phyloP scores from a whole-genome alignment of 92 coral and sea anemone species.

The Montipora capitata region DNA sequence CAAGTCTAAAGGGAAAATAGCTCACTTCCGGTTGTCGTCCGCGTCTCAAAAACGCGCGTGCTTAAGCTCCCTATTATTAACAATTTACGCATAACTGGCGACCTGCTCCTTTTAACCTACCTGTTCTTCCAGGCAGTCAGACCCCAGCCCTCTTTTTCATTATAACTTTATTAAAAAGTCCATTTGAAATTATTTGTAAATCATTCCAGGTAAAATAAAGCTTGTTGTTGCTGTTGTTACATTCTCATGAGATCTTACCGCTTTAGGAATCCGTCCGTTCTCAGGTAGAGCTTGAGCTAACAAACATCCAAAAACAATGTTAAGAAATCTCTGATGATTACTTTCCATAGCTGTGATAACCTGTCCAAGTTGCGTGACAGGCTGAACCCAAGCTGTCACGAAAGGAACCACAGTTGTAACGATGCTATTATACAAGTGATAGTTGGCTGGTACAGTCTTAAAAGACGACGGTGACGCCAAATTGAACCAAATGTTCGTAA shows the following conservation, averaged over 20 bases:
- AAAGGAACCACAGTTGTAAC: slow-evolving; percentile 96
- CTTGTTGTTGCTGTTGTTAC: not conserved
- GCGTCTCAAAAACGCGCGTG: too few relatives aligned
- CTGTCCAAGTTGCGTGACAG: slow-evolving; percentile 74
- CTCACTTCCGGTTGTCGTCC: too few relatives aligned
- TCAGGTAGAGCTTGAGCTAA: slow-evolving; percentile 98
- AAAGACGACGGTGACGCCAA: slow-evolving; percentile 95
- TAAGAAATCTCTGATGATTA: slow-evolving; percentile 76
- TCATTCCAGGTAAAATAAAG: too few relatives aligned
- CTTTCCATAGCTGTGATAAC: slow-evolving; percentile 54
- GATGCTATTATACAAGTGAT: slow-evolving; percentile 96
- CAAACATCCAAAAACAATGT: slow-evolving; percentile 88
- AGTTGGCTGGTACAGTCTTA: slow-evolving; percentile 92
- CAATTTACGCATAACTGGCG: too few relatives aligned
- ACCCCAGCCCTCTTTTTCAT: too few relatives aligned
- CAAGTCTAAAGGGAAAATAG: too few relatives aligned
- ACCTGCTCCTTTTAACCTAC: too few relatives aligned
- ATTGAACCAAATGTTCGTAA: slow-evolving; percentile 96
- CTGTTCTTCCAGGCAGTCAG: too few relatives aligned
- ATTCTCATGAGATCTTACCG: slow-evolving; percentile 59
- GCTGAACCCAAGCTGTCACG: slow-evolving; percentile 96
- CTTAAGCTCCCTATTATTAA: too few relatives aligned
- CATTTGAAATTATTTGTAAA: too few relatives aligned
- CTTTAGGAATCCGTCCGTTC: slow-evolving; percentile 86
- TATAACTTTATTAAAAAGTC: too few relatives aligned